Evolutionary conservation across 2,888 invertebrate genomes (phyloP).

Genomic region (Brachyptera putata): DNA sequence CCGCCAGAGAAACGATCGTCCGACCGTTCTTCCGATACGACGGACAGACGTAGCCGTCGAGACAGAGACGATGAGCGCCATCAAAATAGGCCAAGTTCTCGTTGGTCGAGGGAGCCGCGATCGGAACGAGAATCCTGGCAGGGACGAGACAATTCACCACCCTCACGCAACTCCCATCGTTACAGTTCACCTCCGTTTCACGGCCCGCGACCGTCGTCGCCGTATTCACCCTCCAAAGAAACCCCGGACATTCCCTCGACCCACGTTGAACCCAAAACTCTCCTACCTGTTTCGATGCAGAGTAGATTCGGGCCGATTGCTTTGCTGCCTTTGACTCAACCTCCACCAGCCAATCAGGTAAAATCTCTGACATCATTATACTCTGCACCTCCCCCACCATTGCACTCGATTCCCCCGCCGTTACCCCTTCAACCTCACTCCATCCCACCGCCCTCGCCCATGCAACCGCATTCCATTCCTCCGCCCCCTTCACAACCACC

Average conservation of each 20-base stretch:
- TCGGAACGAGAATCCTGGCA: background rate
- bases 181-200: constrained; percentile 6
- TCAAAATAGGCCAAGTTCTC: constrained; percentile 20
- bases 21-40: background rate
- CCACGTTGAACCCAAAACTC: constrained; percentile 40
- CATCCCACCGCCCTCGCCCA: constrained; percentile 52
- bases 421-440: constrained; percentile 42
- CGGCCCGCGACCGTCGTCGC: constrained; percentile 29
- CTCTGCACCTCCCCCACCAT: constrained; percentile 42
- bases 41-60: background rate
- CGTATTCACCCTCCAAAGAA: constrained; percentile 34
- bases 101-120: constrained; percentile 24
- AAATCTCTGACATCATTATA: constrained; percentile 40
- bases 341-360: constrained; percentile 27
- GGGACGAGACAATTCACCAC: background rate
- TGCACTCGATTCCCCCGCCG: constrained; percentile 41
- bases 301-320: constrained; percentile 36
- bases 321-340: constrained; percentile 34
- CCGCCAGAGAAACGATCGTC: constrained; percentile 1
- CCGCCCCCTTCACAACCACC: constrained; percentile 38
- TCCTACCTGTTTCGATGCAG: constrained; percentile 40
- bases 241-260: constrained; percentile 34
- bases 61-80: constrained; percentile 9
- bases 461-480: constrained; percentile 46
- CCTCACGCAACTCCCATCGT: background rate